phyloP scores from a whole-genome alignment of 2,113 vertebrate genomes.

The Aplodontia rufa region DNA sequence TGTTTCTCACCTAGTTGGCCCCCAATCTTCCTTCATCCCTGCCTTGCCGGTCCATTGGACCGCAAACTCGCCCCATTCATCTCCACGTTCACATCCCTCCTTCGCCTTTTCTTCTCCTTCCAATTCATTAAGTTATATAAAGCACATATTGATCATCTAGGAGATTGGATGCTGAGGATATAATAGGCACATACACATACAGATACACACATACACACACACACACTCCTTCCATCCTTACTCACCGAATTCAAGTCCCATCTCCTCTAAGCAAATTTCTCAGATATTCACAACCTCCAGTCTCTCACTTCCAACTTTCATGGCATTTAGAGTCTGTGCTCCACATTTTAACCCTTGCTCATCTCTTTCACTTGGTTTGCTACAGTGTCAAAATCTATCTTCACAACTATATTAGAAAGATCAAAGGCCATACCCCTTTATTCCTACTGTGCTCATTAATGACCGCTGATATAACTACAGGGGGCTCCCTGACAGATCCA shows the following conservation, averaged over 20 bases:
- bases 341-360: background rate
- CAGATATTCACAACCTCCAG: background rate
- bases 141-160: background rate
- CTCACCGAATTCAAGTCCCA: background rate
- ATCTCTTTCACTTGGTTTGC: background rate
- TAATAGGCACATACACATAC: background rate
- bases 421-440: background rate
- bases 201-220: background rate
- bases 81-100: fast-evolving
- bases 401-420: background rate
- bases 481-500: background rate
- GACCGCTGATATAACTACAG: background rate
- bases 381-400: background rate
- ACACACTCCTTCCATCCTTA: background rate
- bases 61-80: background rate
- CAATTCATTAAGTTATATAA: background rate
- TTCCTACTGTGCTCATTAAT: background rate
- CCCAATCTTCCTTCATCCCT: background rate
- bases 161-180: background rate
- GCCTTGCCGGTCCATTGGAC: no score
- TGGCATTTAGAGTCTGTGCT: background rate
- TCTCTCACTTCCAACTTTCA: background rate
- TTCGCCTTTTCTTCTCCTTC: background rate
- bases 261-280: background rate
- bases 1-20: background rate